Conservation (phyloP, 2,797 vertebrate species). For the Tokudaia muenninki region DNA sequence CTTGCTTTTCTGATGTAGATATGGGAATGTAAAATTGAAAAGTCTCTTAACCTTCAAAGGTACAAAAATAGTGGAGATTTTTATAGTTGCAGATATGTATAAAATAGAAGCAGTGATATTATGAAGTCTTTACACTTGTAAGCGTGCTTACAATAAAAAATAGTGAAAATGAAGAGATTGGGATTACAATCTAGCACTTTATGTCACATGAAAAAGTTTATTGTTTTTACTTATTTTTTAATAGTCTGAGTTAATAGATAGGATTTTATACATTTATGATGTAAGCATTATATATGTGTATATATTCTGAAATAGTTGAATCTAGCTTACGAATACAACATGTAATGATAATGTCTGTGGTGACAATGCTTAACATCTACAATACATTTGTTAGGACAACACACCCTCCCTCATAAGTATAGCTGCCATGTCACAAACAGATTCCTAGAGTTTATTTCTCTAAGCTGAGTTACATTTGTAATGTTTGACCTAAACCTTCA, state of each 20-base stretch:
- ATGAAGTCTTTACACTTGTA: slow-evolving; percentile 5
- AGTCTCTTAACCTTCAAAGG: neutral
- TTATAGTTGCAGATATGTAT: neutral
- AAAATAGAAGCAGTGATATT: neutral
- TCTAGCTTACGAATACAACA: neutral
- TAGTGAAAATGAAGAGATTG: slow-evolving; percentile 2
- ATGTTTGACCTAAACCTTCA: too few relatives aligned
- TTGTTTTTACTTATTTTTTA: neutral
- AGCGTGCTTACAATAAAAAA: neutral
- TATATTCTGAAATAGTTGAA: neutral
- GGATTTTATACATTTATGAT: neutral
- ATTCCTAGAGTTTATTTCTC: neutral
- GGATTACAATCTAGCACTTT: slow-evolving; percentile 6
- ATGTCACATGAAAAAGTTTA: neutral
- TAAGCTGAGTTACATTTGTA: neutral
- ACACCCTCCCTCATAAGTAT: neutral
- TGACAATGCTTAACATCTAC: neutral
- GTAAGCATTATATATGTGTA: neutral
- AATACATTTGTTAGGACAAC: neutral
- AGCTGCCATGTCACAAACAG: neutral
- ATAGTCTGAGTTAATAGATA: neutral
- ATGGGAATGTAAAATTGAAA: slow-evolving; percentile 21
- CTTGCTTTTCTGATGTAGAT: neutral
- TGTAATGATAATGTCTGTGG: neutral
- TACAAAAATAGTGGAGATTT: neutral